Base-by-base conservation (phyloP, 2,113 vertebrate genomes). In the Hydrochoerus hydrochaeris region DNA sequence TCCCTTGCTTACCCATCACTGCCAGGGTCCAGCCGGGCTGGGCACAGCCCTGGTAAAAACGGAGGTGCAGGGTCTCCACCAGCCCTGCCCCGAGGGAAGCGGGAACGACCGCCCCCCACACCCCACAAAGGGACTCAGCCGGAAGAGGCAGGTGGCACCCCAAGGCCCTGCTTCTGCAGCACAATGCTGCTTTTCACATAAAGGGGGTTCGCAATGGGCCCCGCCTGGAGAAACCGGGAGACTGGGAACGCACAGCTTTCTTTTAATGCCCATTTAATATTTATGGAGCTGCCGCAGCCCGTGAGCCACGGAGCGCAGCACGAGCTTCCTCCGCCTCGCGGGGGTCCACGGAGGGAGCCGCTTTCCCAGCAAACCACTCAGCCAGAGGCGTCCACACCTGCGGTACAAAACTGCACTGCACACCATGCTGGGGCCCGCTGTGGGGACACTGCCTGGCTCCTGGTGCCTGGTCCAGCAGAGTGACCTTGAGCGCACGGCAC, bases 121-220 rank as follows among this genome's bases (percentile, higher is more conserved):
- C 38, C 22, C 20, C 38, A 85, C 85, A 57, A 60, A 75, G 17
- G 89, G 71, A 75, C 65, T 22, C 65, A 3, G 94, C 78, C 28
- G 7, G 95, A 5, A 81, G 17, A 67, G 57, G 90, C 78, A 26
- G 77, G 97, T 94, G 49, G 97, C 97, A n/a, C 98, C 98, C 95
- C 20, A 97, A 98, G 97, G 84, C 90, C 24, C 92, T 81, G 93
- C 32, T 92, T 94, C 75, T 8, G 86, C 91, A 41, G 96, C n/a
- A 95, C 98, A 97, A 97, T 49, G 90, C 97, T 91, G 96, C 94
- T 62, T 97, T 97, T 96, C 97, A 89, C 91, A 96, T 97, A 90
- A 97, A 97, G 97, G 90, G 96, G 97, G 97, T 97, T 96, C 94
- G 88, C 96, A 44, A 85, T 32, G 90, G 97, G 97, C 97, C 90